Evolutionary conservation across 2,113 vertebrate genomes (phyloP), one percentile per base, ranked within the genome.

Genomic region (Siniperca knerii): DNA sequence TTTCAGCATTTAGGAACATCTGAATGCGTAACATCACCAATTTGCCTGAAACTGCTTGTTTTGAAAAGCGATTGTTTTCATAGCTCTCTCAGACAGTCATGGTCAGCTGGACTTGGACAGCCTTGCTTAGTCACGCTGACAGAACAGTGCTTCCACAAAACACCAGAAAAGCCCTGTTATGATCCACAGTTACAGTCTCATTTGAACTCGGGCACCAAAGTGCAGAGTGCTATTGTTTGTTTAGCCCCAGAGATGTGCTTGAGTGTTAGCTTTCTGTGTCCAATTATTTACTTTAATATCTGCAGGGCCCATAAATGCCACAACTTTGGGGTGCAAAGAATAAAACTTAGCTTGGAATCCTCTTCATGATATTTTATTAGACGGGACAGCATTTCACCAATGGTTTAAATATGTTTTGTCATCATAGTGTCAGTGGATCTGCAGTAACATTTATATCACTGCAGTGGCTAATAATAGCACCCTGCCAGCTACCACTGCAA

Each of bases 111-210:
- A 70, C 78, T 86, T 78, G 79, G 84, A 81, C 86, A 78, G 86
- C 71, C 57, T 75, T 76, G 87, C 88, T 91, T 80, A 89, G 89
- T 92, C 83, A 91, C 65, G 76, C 77, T 89, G 89, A 93, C 88
- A 87, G 65, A 84, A 71, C 73, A 65, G 64, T 25, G 64, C 69
- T 83, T 87, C 79, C 61, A 80, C 62, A 77, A 79, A 89, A 87
- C 64, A 83, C 83, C 76, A 85, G 85, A 84, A 90, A 86, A 85
- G 68, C 58, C 72, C 61, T 10, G 67, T 75, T 75, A 88, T 86
- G 82, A 88, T 87, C 82, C 83, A 74, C 74, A 83, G 72, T 77
- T 79, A 76, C 52, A 75, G 77, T 57, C 83, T 84, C 76, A 86
- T 88, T 91, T 84, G 75, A 94, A 82, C 87, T 67, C 7, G 12